A percentile compares a stretch with the other conserved stretches of the same genome.
Conservation (phyloP, 2,113 vertebrate species). For the Cebidichthys violaceus region DNA sequence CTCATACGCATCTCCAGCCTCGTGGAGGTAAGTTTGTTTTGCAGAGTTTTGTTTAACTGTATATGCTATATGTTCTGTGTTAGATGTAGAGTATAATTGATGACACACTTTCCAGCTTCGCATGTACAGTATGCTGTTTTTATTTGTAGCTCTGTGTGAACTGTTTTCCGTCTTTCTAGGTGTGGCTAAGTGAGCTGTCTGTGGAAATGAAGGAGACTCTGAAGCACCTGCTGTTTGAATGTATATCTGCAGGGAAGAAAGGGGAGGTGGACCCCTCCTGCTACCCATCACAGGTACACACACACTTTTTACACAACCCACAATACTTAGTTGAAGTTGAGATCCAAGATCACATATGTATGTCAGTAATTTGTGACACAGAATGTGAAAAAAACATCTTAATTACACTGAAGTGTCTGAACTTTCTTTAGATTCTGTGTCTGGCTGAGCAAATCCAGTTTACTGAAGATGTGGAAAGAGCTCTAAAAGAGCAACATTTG, state of each 20-base stretch:
- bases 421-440: constrained; percentile 87
- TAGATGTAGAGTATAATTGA: background rate
- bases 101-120: background rate
- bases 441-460: constrained; percentile 97
- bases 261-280: constrained; percentile 89
- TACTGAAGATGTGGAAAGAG: constrained; percentile 93
- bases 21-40: constrained; percentile 88
- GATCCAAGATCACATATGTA: background rate
- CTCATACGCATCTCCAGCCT: constrained; percentile 89
- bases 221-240: constrained; percentile 90
- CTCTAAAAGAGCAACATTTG: constrained; percentile 87
- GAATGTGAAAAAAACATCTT: background rate
- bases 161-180: constrained; percentile 74
- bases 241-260: constrained; percentile 87
- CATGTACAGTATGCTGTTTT: background rate
- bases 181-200: constrained; percentile 92
- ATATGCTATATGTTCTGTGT: background rate
- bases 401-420: background rate
- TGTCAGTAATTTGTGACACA: background rate
- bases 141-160: constrained; percentile 23
- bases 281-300: constrained; percentile 93
- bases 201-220: constrained; percentile 96
- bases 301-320: background rate
- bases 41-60: background rate
- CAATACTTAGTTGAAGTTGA: background rate